Evolutionary conservation across 2,888 invertebrate genomes (phyloP).

Genomic region (Cerceris rybyensis): DNA sequence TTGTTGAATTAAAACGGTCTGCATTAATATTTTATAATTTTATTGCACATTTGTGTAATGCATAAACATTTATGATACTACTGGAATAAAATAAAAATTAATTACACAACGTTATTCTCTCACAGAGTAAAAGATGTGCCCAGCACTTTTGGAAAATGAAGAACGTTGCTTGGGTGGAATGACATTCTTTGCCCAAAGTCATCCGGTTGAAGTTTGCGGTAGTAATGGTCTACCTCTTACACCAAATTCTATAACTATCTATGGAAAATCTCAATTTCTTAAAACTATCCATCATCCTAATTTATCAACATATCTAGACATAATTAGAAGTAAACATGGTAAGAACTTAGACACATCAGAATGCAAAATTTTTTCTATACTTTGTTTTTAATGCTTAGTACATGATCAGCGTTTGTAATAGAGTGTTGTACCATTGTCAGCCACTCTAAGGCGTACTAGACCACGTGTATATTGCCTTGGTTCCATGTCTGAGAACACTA

Average conservation of each 20-base stretch:
- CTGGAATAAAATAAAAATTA: too few species aligned
- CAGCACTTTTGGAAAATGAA: slow-evolving; percentile 81
- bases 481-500: too few species aligned
- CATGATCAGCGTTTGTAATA: neutral
- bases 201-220: slow-evolving; percentile 95
- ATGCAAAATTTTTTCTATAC: neutral
- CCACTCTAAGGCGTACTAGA: too few species aligned
- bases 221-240: slow-evolving; percentile 98
- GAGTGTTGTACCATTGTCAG: neutral
- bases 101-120: neutral
- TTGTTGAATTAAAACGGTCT: too few species aligned
- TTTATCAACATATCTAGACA: slow-evolving; percentile 94
- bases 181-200: slow-evolving; percentile 95
- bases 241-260: slow-evolving; percentile 97
- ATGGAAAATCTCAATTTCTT: slow-evolving; percentile 93
- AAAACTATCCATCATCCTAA: slow-evolving; percentile 90
- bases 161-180: slow-evolving; percentile 89
- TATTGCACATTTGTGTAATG: too few species aligned
- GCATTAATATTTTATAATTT: too few species aligned
- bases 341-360: slow-evolving; percentile 62
- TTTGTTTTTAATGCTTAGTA: too few species aligned
- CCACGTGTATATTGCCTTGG: too few species aligned
- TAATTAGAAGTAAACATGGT: slow-evolving; percentile 97
- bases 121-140: slow-evolving; percentile 71
- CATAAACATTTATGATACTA: too few species aligned